Evolutionary conservation across 2,113 vertebrate genomes (phyloP).

Genomic region (Accipiter cooperii): DNA sequence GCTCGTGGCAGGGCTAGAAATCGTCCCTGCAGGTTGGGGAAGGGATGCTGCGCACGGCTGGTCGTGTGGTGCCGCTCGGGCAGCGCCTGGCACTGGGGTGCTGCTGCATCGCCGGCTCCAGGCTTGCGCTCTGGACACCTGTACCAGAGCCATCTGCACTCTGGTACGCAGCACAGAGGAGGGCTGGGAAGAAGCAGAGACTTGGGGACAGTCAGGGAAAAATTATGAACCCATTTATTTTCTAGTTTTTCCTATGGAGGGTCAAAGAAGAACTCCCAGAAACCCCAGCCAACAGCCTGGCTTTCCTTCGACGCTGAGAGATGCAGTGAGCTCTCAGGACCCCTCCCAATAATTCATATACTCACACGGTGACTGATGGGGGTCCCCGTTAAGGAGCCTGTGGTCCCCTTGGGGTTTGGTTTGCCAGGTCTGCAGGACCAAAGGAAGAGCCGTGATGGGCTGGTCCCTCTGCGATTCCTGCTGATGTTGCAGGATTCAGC

Average conservation of each 20-base stretch:
- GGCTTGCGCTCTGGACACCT: neutral
- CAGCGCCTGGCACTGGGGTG: neutral
- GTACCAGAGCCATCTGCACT: neutral
- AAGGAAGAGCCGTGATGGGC: neutral
- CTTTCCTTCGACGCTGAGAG: neutral
- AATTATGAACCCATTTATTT: neutral
- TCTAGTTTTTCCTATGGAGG: neutral
- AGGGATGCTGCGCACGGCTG: rapidly evolving
- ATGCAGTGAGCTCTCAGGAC: neutral
- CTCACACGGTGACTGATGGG: rapidly evolving
- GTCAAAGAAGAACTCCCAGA: neutral
- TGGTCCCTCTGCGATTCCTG: neutral
- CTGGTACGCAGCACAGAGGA: neutral
- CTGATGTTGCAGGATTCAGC: neutral
- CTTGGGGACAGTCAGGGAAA: neutral
- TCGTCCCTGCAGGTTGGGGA: too few relatives aligned
- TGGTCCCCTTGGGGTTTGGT: neutral
- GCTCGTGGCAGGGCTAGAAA: neutral
- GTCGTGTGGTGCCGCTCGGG: rapidly evolving
- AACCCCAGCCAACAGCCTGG: neutral
- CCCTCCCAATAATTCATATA: neutral
- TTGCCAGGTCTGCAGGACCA: neutral
- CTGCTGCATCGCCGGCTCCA: rapidly evolving
- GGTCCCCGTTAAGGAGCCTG: neutral
- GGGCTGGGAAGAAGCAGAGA: neutral